Conservation (phyloP, 92 coral and sea anemone genomes). For the Pocillopora grandis region DNA sequence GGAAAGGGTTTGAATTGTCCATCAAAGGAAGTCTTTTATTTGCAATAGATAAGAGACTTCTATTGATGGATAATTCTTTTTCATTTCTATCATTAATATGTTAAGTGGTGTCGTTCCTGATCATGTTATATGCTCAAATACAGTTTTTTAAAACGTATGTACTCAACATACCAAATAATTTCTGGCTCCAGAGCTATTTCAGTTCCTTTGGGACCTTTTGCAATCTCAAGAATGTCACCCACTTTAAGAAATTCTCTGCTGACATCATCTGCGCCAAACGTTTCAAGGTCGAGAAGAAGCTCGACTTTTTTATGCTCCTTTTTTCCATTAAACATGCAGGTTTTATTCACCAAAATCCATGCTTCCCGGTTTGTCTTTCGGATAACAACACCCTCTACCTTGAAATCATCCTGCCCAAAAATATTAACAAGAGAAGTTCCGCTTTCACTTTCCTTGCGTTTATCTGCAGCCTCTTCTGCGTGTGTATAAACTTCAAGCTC, state of each 20-base stretch:
- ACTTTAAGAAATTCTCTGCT: constrained; percentile 12
- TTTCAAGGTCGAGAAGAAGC: not conserved
- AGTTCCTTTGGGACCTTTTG: not conserved
- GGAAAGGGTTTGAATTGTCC: no score
- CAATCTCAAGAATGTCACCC: constrained; percentile 39
- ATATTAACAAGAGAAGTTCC: not conserved
- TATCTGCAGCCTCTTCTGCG: not conserved
- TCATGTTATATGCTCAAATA: not conserved
- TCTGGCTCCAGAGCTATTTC: constrained; percentile 15
- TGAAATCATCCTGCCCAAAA: constrained; percentile 11
- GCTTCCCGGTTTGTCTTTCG: not conserved
- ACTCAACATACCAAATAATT: constrained; percentile 14
- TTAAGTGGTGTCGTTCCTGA: not conserved
- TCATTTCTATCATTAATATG: not conserved
- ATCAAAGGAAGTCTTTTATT: no score
- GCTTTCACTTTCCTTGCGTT: not conserved
- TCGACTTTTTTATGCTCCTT: not conserved
- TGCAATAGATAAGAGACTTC: no score
- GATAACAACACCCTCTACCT: constrained; percentile 25
- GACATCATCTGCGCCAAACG: not conserved
- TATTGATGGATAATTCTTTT: no score
- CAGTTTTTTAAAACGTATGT: not conserved
- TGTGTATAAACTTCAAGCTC: constrained; percentile 21
- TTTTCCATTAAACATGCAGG: not conserved
- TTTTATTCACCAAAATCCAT: constrained; percentile 13